A percentile compares a stretch with the other conserved stretches of the same genome.
phyloP scores from a whole-genome alignment of 2,797 vertebrate genomes.

The Cyclura pinguis region DNA sequence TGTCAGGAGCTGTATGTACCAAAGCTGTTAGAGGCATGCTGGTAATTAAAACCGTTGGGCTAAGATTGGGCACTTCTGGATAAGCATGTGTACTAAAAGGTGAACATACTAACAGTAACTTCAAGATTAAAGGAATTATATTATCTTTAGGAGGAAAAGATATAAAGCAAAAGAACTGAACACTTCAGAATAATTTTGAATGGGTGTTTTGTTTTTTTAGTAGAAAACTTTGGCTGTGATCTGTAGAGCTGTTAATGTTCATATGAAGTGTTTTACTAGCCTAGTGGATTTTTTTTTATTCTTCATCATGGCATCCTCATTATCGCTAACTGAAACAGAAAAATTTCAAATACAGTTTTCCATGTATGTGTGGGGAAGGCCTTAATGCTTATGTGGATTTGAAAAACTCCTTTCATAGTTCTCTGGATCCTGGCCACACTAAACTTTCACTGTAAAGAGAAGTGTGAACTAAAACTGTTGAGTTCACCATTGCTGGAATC shows the following conservation, averaged over 20 bases:
- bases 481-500: slow-evolving; percentile 24
- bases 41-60: neutral
- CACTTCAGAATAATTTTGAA: neutral
- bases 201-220: accelerated
- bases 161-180: neutral
- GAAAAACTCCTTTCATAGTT: neutral
- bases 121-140: neutral
- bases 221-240: accelerated
- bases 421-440: neutral
- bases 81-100: neutral
- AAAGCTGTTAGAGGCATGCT: neutral
- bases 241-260: accelerated
- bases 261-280: accelerated
- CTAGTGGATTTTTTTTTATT: neutral
- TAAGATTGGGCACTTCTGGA: neutral
- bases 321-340: neutral
- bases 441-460: neutral
- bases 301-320: neutral
- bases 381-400: neutral
- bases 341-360: neutral
- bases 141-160: accelerated
- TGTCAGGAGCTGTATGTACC: accelerated
- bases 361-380: too few species aligned
- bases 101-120: neutral
- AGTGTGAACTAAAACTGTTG: slow-evolving; percentile 7